phyloP scores from a whole-genome alignment of 2,113 vertebrate genomes.

The Xyliphius kryptos region DNA sequence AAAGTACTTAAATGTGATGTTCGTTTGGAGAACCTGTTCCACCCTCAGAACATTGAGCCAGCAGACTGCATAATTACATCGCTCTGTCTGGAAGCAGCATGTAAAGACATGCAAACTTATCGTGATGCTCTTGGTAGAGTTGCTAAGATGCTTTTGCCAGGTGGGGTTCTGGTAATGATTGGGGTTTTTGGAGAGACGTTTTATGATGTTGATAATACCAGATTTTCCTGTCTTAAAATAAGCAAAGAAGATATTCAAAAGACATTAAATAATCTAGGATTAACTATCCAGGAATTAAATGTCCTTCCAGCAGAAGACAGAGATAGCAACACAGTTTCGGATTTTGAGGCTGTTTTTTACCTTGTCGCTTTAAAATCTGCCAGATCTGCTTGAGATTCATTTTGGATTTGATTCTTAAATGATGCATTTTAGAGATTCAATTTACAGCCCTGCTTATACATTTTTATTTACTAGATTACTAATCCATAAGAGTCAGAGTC shows the following conservation, averaged over 20 bases:
- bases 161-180: conserved; percentile 55
- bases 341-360: conserved; percentile 26
- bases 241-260: conserved; percentile 30
- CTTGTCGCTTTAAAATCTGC: conserved; percentile 33
- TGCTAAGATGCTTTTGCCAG: conserved; percentile 47
- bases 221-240: conserved; percentile 54
- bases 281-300: conserved; percentile 35
- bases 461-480: too few species aligned
- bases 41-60: background rate
- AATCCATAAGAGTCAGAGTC: too few species aligned
- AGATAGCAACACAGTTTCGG: background rate
- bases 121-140: conserved; percentile 35
- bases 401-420: too few species aligned
- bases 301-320: conserved; percentile 2
- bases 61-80: conserved; percentile 57
- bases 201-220: conserved; percentile 47
- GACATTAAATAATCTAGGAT: conserved; percentile 41
- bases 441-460: too few species aligned
- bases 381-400: too few species aligned
- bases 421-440: too few species aligned
- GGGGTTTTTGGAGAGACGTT: conserved; percentile 46
- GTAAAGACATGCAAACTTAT: conserved; percentile 53
- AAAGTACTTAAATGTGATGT: conserved; percentile 52
- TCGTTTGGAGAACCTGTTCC: conserved; percentile 51
- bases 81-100: conserved; percentile 56